Evolutionary conservation across 1,140 invertebrate genomes (phyloP).

Genomic region (Ostrea edulis): DNA sequence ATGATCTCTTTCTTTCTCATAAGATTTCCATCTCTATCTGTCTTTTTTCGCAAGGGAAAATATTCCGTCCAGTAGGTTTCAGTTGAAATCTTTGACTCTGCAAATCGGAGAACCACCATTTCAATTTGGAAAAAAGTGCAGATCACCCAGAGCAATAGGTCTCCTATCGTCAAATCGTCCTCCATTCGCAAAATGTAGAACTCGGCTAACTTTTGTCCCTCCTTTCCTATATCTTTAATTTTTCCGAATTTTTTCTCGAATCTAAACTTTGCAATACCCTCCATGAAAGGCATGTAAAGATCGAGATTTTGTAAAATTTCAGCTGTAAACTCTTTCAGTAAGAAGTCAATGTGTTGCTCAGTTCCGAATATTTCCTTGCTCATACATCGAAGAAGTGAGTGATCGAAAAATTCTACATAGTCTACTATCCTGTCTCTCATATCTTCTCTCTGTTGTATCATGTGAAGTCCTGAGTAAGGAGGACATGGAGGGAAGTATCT

Average conservation of each 20-base stretch:
- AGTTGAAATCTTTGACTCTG: background rate
- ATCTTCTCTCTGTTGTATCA: background rate
- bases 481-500: conserved; percentile 1
- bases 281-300: background rate
- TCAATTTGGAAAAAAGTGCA: conserved; percentile 34
- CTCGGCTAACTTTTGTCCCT: background rate
- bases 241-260: background rate
- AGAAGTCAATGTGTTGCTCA: conserved; percentile 20
- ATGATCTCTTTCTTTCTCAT: background rate
- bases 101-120: conserved; percentile 17
- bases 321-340: conserved; percentile 19
- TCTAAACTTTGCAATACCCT: background rate
- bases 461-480: background rate
- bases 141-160: background rate
- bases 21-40: background rate
- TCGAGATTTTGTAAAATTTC: conserved; percentile 36
- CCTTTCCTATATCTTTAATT: background rate
- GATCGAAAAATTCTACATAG: background rate
- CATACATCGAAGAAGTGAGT: conserved; percentile 46
- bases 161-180: background rate
- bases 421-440: conserved; percentile 36
- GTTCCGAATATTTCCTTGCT: conserved; percentile 53
- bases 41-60: background rate
- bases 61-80: conserved; percentile 20
- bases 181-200: background rate